These are phyloP conservation scores for Rostratula benghalensis DNA, from an alignment of 2,113 vertebrate genomes.

Conservation along the genomic window DNA sequence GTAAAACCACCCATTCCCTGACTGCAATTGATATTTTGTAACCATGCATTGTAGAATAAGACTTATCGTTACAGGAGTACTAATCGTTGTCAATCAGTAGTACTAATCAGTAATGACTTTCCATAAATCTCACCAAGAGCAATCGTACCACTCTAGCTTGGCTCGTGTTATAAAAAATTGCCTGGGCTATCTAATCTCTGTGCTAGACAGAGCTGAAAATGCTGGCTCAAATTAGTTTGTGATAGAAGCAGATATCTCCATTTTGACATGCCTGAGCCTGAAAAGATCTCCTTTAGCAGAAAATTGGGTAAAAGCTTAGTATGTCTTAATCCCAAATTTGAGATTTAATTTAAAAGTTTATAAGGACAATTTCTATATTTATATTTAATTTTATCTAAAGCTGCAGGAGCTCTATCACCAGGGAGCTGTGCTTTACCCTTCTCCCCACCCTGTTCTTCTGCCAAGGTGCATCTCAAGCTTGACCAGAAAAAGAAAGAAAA, in stretches of 20 bases:
- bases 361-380: not conserved
- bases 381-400: slow-evolving; percentile 60
- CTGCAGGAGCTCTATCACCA: not conserved
- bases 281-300: slow-evolving; percentile 59
- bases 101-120: slow-evolving; percentile 53
- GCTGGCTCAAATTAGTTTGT: slow-evolving; percentile 58
- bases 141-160: not conserved
- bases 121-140: slow-evolving; percentile 41
- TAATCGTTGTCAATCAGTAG: slow-evolving; percentile 45
- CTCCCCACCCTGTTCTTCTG: not conserved
- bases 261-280: slow-evolving; percentile 48
- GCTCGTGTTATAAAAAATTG: slow-evolving; percentile 41
- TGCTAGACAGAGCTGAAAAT: slow-evolving; percentile 64
- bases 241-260: slow-evolving; percentile 61
- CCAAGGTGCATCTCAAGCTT: not conserved
- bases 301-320: slow-evolving; percentile 64
- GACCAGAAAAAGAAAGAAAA: not conserved
- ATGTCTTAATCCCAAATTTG: slow-evolving; percentile 51
- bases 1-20: not conserved
- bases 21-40: slow-evolving; percentile 29
- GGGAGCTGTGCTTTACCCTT: not conserved
- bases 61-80: not conserved
- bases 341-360: slow-evolving; percentile 51
- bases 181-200: slow-evolving; percentile 59
- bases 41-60: not conserved